A percentile compares a stretch with the other conserved stretches of the same genome.
Conservation (phyloP, 2,113 vertebrate species). For the Chionis minor region DNA sequence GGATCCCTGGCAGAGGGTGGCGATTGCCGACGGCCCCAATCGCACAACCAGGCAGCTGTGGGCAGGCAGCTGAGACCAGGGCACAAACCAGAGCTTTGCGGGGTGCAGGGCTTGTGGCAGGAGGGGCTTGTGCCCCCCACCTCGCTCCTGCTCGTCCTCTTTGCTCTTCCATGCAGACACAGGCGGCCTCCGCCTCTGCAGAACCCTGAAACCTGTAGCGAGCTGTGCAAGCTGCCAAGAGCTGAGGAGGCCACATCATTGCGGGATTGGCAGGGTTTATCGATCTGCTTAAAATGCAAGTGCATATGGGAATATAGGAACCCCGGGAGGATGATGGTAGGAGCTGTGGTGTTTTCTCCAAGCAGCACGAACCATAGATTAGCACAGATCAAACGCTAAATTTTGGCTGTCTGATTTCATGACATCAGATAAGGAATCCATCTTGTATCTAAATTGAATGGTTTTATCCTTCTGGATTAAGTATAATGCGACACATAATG, state of each 20-base stretch:
- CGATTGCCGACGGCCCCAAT: rapidly evolving
- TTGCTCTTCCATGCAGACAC: neutral
- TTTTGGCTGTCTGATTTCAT: neutral
- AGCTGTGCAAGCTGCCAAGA: neutral
- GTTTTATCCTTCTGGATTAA: neutral
- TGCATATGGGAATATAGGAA: neutral
- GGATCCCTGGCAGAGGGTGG: rapidly evolving
- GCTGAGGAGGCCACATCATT: rapidly evolving
- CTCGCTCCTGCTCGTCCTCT: neutral
- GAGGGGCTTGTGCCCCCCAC: neutral
- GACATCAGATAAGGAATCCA: neutral
- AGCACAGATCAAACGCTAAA: neutral
- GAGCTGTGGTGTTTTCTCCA: neutral
- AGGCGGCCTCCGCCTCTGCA: neutral
- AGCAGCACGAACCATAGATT: neutral
- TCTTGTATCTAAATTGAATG: neutral
- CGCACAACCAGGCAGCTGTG: neutral
- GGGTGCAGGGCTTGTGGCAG: neutral
- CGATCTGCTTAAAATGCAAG: neutral
- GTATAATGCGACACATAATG: neutral
- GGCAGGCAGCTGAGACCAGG: neutral
- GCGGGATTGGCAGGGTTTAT: neutral
- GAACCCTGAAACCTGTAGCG: neutral
- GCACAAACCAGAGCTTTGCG: neutral
- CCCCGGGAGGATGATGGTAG: neutral